Percentiles rank a stretch among this genome's conserved stretches.
phyloP scores from a whole-genome alignment of 2,888 invertebrate species.

The Mayetiola destructor region DNA sequence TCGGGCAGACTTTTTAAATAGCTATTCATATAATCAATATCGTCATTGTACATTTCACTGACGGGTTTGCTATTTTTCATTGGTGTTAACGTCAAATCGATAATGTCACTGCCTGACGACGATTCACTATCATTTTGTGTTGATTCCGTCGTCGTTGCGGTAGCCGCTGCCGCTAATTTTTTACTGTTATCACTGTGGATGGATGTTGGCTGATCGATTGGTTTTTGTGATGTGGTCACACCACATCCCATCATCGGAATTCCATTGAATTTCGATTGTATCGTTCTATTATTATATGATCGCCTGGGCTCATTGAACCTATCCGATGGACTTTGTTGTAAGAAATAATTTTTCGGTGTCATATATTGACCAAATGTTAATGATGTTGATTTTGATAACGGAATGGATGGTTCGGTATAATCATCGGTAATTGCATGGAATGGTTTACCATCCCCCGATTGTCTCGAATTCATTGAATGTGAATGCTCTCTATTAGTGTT shows the following conservation, averaged over 20 bases:
- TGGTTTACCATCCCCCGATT: neutral
- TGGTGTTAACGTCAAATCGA: slow-evolving; percentile 2
- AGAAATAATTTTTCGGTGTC: neutral
- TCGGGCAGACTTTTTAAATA: slow-evolving; percentile 36
- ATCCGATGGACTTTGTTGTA: neutral
- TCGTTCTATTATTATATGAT: too few species aligned
- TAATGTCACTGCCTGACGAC: neutral
- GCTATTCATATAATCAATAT: slow-evolving; percentile 37
- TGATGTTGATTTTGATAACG: neutral
- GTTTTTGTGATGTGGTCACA: too few species aligned
- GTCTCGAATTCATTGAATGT: neutral
- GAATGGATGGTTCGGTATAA: neutral
- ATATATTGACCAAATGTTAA: neutral
- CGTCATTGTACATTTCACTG: slow-evolving; percentile 32
- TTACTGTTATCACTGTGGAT: neutral
- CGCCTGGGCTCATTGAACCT: too few species aligned
- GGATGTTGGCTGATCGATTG: too few species aligned
- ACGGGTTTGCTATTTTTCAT: neutral
- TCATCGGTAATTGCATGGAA: neutral
- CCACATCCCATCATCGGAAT: too few species aligned
- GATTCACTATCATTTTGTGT: neutral
- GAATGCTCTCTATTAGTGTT: neutral
- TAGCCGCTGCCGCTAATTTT: neutral
- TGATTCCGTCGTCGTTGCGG: neutral
- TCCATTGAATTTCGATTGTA: too few species aligned